Conservation (phyloP, 1,140 invertebrate genomes). For the Dolichoris vasculosae region DNA sequence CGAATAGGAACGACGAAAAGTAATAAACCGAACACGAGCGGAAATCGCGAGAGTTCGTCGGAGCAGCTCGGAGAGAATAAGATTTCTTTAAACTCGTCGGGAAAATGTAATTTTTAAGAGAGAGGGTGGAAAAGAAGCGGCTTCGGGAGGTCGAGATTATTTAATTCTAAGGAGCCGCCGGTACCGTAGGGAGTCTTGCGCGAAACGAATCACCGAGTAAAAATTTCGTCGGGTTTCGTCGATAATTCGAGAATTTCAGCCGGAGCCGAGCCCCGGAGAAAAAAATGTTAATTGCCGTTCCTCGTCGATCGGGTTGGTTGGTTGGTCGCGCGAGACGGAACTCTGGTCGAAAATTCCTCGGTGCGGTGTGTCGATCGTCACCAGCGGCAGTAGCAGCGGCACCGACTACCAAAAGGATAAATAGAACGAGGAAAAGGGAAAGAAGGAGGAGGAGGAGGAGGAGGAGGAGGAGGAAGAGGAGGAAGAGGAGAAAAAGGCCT, state of each 20-base stretch:
- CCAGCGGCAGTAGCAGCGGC: background rate
- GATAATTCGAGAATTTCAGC: background rate
- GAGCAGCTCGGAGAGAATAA: background rate
- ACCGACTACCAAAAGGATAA: background rate
- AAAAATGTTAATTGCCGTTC: constrained; percentile 7
- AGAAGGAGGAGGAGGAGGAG: background rate
- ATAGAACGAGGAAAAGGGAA: background rate
- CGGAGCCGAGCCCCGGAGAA: background rate
- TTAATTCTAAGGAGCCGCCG: background rate
- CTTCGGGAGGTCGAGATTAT: background rate
- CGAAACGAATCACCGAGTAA: background rate
- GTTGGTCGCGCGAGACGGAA: background rate
- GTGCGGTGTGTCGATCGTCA: background rate
- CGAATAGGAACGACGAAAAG: background rate
- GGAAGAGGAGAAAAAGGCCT: background rate
- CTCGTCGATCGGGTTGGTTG: background rate
- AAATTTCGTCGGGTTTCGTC: background rate
- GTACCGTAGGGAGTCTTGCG: background rate
- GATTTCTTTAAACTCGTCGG: background rate
- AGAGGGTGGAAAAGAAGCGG: background rate
- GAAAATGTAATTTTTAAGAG: background rate
- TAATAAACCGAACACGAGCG: background rate
- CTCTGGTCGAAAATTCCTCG: constrained; percentile 10
- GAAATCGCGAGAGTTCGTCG: too few relatives aligned
- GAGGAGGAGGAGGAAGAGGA: too few relatives aligned